Base-by-base conservation (phyloP, 2,888 invertebrate genomes). In the Drosophila atripex region DNA sequence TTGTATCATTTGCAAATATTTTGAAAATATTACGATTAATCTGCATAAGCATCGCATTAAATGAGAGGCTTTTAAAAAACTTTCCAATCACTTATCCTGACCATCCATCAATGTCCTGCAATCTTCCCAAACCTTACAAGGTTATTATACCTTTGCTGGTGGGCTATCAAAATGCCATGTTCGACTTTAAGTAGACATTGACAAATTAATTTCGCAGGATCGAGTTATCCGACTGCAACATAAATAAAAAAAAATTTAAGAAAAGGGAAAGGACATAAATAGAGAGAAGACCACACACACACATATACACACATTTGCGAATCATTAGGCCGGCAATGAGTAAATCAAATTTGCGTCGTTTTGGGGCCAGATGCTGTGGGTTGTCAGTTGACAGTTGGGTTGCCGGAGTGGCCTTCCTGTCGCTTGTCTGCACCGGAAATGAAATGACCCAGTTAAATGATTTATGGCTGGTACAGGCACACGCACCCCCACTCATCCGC, bases 371-470 rank as follows among this genome's bases (percentile, higher is more conserved):
- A 51, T 68, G 65, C 50, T 64, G 70, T 65, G 54, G 61, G 56
- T 65, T 78, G 72, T 57, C 79, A 49, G 71, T 60, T 84, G 83
- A 79, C 86, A 86, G 71, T 79, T 60, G 71, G 77, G 75, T 65
- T 69, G 54, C 60, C 50, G 51, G 46, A 80, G 65, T 73, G 77
- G 70, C 59, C 76, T 78, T 85, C 74, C 84, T 73, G 77, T 75
- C 70, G 60, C 85, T 77, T 76, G 78, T 83, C 87, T 84, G 51
- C 73, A 73, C 32, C 88, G 82, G 82, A 88, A 83, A 83, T 83
- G 88, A 88, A 83, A 88, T 86, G 88, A 88, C 83, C 83, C 88
- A 88, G 87, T 88, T 86, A 88, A 84, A 84, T 84, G 87, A 88
- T 88, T 87, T 86, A 84, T 80, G 71, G 57, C 59, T 41, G 18